Percentiles rank a stretch among this genome's conserved stretches.
phyloP scores from a whole-genome alignment of 2,888 invertebrate species.

The Caenorhabditis sp. region DNA sequence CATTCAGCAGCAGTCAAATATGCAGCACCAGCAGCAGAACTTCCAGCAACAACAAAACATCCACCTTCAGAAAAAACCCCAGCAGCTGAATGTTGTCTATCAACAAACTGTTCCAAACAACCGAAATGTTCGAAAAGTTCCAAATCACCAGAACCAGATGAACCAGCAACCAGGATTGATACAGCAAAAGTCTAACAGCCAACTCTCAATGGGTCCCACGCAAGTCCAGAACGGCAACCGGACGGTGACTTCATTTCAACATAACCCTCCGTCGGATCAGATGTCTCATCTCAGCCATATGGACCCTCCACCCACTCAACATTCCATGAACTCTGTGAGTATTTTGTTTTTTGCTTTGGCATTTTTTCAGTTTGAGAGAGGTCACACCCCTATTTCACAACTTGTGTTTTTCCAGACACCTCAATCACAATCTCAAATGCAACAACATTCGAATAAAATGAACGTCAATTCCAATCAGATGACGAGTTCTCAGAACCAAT shows the following conservation, averaged over 20 bases:
- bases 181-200: conserved; percentile 10
- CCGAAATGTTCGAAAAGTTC: neutral
- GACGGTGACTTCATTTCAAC: conserved; percentile 34
- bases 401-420: conserved; percentile 37
- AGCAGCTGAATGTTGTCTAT: no score
- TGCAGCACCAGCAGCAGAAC: neutral
- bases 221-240: conserved; percentile 36
- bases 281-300: conserved; percentile 55
- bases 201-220: conserved; percentile 24
- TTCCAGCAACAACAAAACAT: neutral
- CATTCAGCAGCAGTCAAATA: neutral
- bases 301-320: conserved; percentile 56
- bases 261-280: conserved; percentile 26
- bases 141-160: neutral
- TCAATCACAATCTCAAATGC: conserved; percentile 31
- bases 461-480: conserved; percentile 27
- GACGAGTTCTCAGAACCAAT: conserved; percentile 24
- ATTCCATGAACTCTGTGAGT: conserved; percentile 59
- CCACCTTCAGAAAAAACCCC: neutral
- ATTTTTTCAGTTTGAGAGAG: neutral
- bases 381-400: conserved; percentile 52
- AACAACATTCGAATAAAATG: conserved; percentile 40
- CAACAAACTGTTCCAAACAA: conserved; percentile 6
- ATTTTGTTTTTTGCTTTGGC: conserved; percentile 36
- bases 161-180: conserved; percentile 11